Evolutionary conservation across 2,797 vertebrate species (phyloP), one percentile per base, ranked within the genome.

Genomic region (Neopelma chrysocephalum): DNA sequence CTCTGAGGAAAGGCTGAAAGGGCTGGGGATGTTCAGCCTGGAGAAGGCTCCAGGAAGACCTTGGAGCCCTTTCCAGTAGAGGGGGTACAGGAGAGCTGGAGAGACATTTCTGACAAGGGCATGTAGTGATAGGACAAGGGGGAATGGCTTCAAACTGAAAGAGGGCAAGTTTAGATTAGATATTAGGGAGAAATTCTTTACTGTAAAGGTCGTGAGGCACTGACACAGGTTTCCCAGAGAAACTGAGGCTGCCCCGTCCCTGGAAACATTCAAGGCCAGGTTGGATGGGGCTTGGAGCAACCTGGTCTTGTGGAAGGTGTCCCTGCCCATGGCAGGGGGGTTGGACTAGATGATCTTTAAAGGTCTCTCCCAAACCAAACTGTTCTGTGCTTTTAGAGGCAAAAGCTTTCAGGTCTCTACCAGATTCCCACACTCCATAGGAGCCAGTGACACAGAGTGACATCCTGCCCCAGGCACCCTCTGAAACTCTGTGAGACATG

Each of bases 371-470:
- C 22, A 43, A 12, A 31, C 40, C 47, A 60, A 15, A 25, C 11
- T 34, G 12, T 79, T 72, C 34, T 21, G 14, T n/a, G 13, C 5
- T 15, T 36, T 40, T 42, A 2, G 1, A 27, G 16, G 16, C 19
- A 17, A 32, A 81, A 36, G 8, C 8, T 17, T 13, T 27, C 0
- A 1, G 4, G 7, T 62, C 15, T 71, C 45, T 20, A 3, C 5
- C 3, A 43, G 42, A 3, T 1, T 40, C 22, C 43, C 22, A 4
- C 16, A 1, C 31, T 26, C 32, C 32, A 12, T 1, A n/a, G 4
- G 17, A 66, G 14, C 14, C 36, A 48, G 19, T 1, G 13, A n/a
- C 21, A 7, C 21, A 42, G n/a, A 25, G 43, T 15, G 18, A 21
- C 8, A 2, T 40, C 65, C 61, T 29, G 8, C 23, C 47, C 29